Conservation (phyloP, 1,140 invertebrate genomes). For the Scaptomyza montana region DNA sequence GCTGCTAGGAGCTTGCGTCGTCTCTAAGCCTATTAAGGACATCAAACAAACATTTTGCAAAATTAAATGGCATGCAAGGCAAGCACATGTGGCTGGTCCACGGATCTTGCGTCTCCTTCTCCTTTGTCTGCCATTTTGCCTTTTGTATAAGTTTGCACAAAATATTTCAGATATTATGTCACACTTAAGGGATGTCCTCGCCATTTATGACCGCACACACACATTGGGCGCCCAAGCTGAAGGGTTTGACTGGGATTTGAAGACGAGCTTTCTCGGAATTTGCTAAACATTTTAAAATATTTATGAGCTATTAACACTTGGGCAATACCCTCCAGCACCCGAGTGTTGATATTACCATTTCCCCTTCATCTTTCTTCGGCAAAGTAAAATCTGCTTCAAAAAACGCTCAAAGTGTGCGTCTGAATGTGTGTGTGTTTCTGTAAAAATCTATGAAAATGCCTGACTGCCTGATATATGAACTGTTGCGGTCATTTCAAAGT, state of each 20-base stretch:
- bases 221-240: not conserved
- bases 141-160: slow-evolving; percentile 79
- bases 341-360: slow-evolving; percentile 26
- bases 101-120: not conserved
- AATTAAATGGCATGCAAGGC: slow-evolving; percentile 81
- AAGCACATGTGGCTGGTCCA: slow-evolving; percentile 65
- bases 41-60: slow-evolving; percentile 83
- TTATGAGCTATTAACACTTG: slow-evolving; percentile 82
- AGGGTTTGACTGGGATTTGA: slow-evolving; percentile 39
- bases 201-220: slow-evolving; percentile 73
- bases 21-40: slow-evolving; percentile 81
- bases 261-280: slow-evolving; percentile 55
- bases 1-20: slow-evolving; percentile 11
- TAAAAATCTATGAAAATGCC: slow-evolving; percentile 49
- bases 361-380: slow-evolving; percentile 2
- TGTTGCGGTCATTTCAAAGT: slow-evolving; percentile 61
- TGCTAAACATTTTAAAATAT: slow-evolving; percentile 81
- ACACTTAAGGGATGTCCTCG: slow-evolving; percentile 76
- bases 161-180: slow-evolving; percentile 81
- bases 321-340: slow-evolving; percentile 51
- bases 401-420: slow-evolving; percentile 6
- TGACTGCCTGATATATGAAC: slow-evolving; percentile 53
- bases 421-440: too few relatives aligned
- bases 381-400: slow-evolving; percentile 7
- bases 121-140: slow-evolving; percentile 19